Percentiles rank a stretch among this genome's conserved stretches.
Conservation (phyloP, 2,797 vertebrate genomes). For the Glossophaga mutica region DNA sequence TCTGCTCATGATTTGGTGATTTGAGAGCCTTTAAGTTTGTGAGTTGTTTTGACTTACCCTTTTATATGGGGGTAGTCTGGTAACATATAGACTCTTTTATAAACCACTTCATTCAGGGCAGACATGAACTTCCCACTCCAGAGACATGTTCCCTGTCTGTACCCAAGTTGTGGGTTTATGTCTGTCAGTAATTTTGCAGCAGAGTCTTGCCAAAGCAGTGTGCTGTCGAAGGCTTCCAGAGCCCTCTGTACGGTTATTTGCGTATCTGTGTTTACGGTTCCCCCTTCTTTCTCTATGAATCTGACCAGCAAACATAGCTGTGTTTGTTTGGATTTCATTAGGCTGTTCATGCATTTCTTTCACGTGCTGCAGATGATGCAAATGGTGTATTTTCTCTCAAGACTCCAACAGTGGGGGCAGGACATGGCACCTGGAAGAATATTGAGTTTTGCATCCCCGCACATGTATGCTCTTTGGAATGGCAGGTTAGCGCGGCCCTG, state of each 20-base stretch:
- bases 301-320: background rate
- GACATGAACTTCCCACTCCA: background rate
- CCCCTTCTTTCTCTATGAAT: constrained; percentile 45
- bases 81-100: background rate
- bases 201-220: background rate
- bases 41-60: background rate
- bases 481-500: too few relatives aligned
- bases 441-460: background rate
- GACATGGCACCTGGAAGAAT: background rate
- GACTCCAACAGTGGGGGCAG: background rate
- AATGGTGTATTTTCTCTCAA: constrained; percentile 53
- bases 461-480: background rate
- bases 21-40: background rate
- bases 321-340: constrained; percentile 58
- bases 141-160: background rate
- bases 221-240: background rate
- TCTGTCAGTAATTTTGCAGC: background rate
- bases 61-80: background rate
- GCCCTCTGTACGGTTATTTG: background rate
- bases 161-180: background rate
- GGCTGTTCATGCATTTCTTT: background rate
- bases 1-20: background rate
- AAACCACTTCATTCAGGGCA: background rate
- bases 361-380: background rate
- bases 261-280: constrained; percentile 39